Evolutionary conservation across 2,113 vertebrate genomes (phyloP).

Genomic region (Laticauda colubrina): DNA sequence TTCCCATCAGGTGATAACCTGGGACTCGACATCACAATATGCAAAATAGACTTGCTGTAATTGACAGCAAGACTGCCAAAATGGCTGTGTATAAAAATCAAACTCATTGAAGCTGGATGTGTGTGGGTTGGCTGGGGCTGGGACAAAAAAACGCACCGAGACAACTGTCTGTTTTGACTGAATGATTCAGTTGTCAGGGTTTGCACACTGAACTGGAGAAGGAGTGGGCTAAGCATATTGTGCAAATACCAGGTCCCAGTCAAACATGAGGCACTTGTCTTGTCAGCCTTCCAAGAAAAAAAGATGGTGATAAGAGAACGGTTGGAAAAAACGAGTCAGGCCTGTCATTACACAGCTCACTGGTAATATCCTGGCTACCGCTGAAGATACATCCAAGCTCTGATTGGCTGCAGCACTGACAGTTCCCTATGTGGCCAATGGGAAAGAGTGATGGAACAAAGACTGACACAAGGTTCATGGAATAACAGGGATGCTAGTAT

Average conservation of each 20-base stretch:
- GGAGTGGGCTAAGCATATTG: background rate
- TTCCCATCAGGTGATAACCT: conserved; percentile 72
- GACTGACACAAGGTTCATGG: background rate
- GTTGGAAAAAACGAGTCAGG: background rate
- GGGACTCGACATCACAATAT: conserved; percentile 58
- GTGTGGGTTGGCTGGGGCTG: background rate
- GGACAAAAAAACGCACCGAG: background rate
- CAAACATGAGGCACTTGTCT: background rate
- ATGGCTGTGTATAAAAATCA: conserved; percentile 34
- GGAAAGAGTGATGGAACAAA: background rate
- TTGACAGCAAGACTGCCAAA: conserved; percentile 43
- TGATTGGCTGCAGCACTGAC: background rate
- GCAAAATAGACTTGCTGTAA: conserved; percentile 55
- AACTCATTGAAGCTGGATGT: background rate
- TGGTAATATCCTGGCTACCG: background rate
- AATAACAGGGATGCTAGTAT: background rate
- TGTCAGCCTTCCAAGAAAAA: background rate
- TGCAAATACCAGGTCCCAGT: background rate
- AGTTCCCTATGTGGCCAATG: background rate
- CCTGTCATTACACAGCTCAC: background rate
- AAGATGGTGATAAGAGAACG: background rate
- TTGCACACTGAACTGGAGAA: background rate
- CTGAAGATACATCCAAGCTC: background rate
- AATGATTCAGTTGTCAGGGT: background rate
- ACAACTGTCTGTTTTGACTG: background rate